Base-by-base conservation (phyloP, 2,797 vertebrate genomes). In the Sebastes nivosus region DNA sequence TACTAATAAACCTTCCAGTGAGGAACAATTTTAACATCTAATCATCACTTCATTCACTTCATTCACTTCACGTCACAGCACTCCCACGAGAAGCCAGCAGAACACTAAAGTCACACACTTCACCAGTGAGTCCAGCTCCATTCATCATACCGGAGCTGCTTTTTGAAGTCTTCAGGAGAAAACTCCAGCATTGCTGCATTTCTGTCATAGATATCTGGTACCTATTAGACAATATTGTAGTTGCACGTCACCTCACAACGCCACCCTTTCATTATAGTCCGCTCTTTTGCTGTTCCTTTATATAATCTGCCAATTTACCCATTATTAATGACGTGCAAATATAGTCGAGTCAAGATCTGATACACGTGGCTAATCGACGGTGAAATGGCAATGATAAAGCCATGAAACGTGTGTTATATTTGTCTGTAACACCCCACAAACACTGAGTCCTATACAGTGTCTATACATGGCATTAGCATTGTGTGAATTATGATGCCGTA, bases 381-480 rank as follows among this genome's bases (percentile, higher is more conserved):
- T 87, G 74, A 91, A 77, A 88, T 88, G 83, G 55, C 75, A 72
- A 78, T 78, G 61, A 74, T 69, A 81, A 81, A 89, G 85, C 86
- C 57, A 80, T 87, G 80, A 84, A 77, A 89, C 5, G 8, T 80
- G 68, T 83, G 69, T 73, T 59, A 76, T 69, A 85, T 82, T 73
- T 78, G 64, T 81, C 59, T 76, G 63, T 75, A 89, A 88, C 71
- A 90, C 72, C 42, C 76, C 72, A 93, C 81, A 79, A 91, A 93
- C 87, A 89, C 85, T 77, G 86, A 85, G 36, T 81, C 87, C 84
- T 84, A 82, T 85, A 87, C 81, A 86, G 86, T 88, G 83, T 84
- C 58, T 85, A 76, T 80, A 89, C 71, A 89, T 77, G 77, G 87
- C 38, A 63, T 82, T 79, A 85, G 78, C 61, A 2, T 85, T 87